These are phyloP conservation scores for Lithobates sylvaticus DNA, from an alignment of 2,797 vertebrate species.

Conservation along the genomic window DNA sequence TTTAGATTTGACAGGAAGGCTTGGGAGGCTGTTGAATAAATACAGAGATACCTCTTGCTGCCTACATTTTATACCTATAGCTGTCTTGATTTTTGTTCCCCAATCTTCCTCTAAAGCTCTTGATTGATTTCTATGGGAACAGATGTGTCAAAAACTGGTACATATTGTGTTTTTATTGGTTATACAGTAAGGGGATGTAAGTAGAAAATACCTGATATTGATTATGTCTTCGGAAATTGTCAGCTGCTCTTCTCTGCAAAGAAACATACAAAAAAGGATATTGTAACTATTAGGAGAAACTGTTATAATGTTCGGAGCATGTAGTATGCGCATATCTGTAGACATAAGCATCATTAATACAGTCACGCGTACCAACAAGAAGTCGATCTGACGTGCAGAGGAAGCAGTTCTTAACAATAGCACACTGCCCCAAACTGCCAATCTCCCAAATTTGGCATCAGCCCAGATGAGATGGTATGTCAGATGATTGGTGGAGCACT, in stretches of 20 bases:
- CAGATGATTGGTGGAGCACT: background rate
- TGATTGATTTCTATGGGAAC: too few species aligned
- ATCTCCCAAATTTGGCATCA: background rate
- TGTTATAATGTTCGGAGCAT: background rate
- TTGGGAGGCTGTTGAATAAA: too few species aligned
- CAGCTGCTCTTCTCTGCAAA: slow-evolving; percentile 88
- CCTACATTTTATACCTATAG: too few species aligned
- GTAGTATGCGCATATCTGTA: background rate
- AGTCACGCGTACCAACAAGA: background rate
- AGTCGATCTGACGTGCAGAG: background rate
- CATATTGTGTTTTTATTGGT: too few species aligned
- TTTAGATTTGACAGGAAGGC: too few species aligned
- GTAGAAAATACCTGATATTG: slow-evolving; percentile 88
- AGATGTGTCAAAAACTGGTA: too few species aligned
- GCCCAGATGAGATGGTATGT: background rate
- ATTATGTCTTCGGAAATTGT: slow-evolving; percentile 89
- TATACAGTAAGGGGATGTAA: background rate
- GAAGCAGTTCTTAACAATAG: background rate
- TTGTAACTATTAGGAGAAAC: too few species aligned
- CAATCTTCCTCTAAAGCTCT: too few species aligned
- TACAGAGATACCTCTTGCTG: too few species aligned
- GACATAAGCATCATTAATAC: background rate
- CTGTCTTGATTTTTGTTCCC: too few species aligned
- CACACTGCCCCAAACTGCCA: background rate
- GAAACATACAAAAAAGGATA: background rate